Evolutionary conservation across 2,888 invertebrate species (phyloP).

Genomic region (Machimus rusticus): DNA sequence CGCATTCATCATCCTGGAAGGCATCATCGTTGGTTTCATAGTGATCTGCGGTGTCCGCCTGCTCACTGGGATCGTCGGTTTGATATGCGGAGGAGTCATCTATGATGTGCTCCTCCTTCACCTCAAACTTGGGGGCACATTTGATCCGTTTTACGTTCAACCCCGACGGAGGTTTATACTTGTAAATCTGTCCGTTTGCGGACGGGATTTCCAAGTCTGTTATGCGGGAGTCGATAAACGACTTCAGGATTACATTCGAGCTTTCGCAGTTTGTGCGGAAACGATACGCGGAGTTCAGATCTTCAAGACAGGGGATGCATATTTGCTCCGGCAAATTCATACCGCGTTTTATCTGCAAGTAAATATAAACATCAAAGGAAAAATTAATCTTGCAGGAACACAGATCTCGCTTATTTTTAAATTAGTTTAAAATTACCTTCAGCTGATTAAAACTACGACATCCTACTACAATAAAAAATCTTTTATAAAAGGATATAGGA

Average conservation of each 20-base stretch:
- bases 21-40: not conserved
- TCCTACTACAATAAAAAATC: no score
- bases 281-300: conserved; percentile 57
- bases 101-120: not conserved
- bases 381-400: no score
- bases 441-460: no score
- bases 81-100: not conserved
- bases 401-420: no score
- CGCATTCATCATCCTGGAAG: conserved; percentile 10
- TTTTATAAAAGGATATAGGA: no score
- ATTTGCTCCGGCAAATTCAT: conserved; percentile 58
- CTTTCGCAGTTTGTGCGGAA: conserved; percentile 59
- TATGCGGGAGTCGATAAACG: conserved; percentile 48
- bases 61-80: not conserved
- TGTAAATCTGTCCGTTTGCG: conserved; percentile 38
- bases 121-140: conserved; percentile 19
- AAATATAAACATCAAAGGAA: no score
- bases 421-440: no score
- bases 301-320: conserved; percentile 56
- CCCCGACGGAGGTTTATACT: conserved; percentile 46
- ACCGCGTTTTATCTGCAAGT: conserved; percentile 48
- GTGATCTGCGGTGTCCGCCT: not conserved
- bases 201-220: conserved; percentile 15
- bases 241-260: conserved; percentile 57
- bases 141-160: conserved; percentile 46